Evolutionary conservation across 2,888 invertebrate genomes (phyloP), one percentile per base, ranked within the genome.

Genomic region (Ectropis crepuscularia): DNA sequence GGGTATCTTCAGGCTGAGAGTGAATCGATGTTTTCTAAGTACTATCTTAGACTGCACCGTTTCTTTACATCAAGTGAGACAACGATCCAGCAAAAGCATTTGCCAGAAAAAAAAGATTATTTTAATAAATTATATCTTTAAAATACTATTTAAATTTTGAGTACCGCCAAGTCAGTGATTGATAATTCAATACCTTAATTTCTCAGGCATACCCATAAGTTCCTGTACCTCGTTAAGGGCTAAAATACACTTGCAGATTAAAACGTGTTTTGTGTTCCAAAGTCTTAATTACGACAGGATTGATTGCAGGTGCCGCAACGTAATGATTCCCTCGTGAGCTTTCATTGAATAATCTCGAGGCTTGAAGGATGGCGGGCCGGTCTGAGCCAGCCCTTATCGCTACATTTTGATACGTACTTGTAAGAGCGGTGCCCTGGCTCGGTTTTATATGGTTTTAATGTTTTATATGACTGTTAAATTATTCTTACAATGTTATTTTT

Each of bases 271-370:
- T 74, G 76, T 79, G 67, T 78, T 82, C 77, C 72, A 76, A 77
- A 76, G 83, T 87, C 85, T 88, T 88, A 87, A 88, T 89, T 88
- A 88, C 85, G 74, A 74, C 61, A 74, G 78, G 85, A 89, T 89
- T 85, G 87, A 89, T 88, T 82, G 80, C 76, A 75, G 80, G 78
- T 77, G 82, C 74, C 74, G 78, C 73, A 65, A 73, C 77, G 82
- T 86, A 88, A 87, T 86, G 88, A 83, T 77, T 79, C 77, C 71
- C 75, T 80, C 83, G 83, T 84, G 83, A 81, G 87, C 85, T 84
- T 82, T 87, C 82, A 81, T 79, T 79, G 78, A 82, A 77, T 85
- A 80, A 87, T 86, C 86, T 82, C 68, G 58, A 72, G 65, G 59
- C 67, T 75, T 78, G 79, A 82, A 74, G 75, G 77, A 81, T 79